Evolutionary conservation across 2,113 vertebrate species (phyloP), one percentile per base, ranked within the genome.

Genomic region (Tetrax tetrax): DNA sequence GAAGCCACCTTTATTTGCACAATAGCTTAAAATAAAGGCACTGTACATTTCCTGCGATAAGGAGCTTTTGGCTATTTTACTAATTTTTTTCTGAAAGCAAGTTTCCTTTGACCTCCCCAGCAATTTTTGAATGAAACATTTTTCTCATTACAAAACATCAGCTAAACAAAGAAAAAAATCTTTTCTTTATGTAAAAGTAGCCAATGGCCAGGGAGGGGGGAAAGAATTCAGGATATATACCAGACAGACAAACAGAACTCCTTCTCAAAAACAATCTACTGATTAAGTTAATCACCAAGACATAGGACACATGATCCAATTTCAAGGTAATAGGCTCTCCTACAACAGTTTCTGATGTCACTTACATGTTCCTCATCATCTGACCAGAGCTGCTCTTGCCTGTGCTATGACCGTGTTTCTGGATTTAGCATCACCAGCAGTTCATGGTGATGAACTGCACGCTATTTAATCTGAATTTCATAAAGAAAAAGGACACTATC

Each of bases 161-260:
- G 72, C 35, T 41, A 78, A 90, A 50, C 50, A 90, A 83, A 66
- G 25, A 18, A 77, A 76, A 90, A 90, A 29, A 0, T 1, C 19
- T 65, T 75, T 60, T 81, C 74, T 92, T 81, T 66, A 65, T 27
- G 50, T 43, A 87, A 81, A 93, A 92, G 87, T 12, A 92, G 47
- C 33, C 80, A 86, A 7, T 21, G n/a, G 82, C 14, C 0, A 1
- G 65, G 47, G 12, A 14, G 14, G 16, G 22, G 45, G 35, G 9
- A 54, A 33, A 61, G 33, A 93, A 74, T 71, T 80, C 77, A 95
- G 93, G 89, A 89, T 95, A 78, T 33, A 47, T 16, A 51, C 23
- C 76, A 95, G 87, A 90, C 92, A 92, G 74, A 74, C 90, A 89
- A 93, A 92, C 51, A 86, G 51, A 81, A 74, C 28, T 56, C 31